A percentile compares a stretch with the other conserved stretches of the same genome.
Conservation (phyloP, 2,113 vertebrate species). For the Osmerus eperlanus region DNA sequence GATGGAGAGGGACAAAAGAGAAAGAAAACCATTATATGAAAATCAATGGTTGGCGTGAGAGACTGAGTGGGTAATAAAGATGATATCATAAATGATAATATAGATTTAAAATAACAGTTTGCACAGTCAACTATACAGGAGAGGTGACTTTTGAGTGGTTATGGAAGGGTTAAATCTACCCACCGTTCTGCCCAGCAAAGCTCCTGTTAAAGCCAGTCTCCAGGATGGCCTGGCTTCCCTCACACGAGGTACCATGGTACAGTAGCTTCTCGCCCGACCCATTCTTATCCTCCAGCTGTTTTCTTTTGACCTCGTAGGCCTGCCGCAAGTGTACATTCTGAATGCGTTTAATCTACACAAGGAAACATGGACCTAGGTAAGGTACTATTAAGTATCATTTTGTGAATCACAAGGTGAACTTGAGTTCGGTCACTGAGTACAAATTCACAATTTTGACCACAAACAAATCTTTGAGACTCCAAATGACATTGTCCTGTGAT, state of each 20-base stretch:
- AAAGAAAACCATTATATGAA: too few species aligned
- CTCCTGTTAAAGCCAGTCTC: constrained; percentile 57
- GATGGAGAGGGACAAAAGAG: too few species aligned
- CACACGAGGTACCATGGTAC: constrained; percentile 49
- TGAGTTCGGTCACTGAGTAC: too few species aligned
- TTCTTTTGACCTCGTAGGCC: constrained; percentile 35
- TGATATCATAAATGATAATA: not conserved
- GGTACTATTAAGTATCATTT: too few species aligned
- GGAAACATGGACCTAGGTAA: not conserved
- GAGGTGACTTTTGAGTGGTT: too few species aligned
- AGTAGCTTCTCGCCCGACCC: constrained; percentile 28
- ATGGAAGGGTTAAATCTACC: not conserved
- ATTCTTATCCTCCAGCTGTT: constrained; percentile 38
- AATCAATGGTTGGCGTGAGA: too few species aligned
- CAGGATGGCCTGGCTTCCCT: constrained; percentile 40
- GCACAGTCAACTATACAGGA: not conserved
- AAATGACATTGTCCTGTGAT: too few species aligned
- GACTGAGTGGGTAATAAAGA: too few species aligned
- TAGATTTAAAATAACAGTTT: too few species aligned
- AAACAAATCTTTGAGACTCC: too few species aligned
- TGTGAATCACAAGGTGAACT: too few species aligned
- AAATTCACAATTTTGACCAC: too few species aligned
- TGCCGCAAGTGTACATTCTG: constrained; percentile 50
- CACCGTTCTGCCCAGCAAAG: constrained; percentile 66
- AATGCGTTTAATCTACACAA: constrained; percentile 47